Conservation (phyloP, 2,888 invertebrate species). For the Arctia plantaginis region DNA sequence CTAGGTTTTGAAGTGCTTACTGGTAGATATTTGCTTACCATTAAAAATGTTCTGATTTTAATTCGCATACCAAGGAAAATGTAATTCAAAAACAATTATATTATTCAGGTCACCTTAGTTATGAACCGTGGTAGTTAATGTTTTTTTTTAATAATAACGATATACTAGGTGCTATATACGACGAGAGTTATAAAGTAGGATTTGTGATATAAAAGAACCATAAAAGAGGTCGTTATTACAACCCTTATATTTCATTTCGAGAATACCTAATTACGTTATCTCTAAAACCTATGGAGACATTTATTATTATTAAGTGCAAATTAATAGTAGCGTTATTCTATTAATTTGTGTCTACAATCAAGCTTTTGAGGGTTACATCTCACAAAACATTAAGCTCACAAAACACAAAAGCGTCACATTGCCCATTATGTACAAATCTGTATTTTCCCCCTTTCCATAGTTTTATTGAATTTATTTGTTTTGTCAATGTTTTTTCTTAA, state of each 20-base stretch:
- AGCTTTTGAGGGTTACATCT: neutral
- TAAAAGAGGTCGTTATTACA: slow-evolving; percentile 18
- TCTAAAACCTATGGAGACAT: neutral
- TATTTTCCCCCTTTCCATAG: neutral
- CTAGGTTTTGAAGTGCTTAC: no score
- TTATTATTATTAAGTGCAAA: neutral
- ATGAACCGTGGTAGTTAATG: no score
- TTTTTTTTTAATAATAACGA: neutral
- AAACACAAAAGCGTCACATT: no score
- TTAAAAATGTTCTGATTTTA: no score
- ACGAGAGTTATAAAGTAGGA: slow-evolving; percentile 9
- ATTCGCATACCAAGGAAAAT: no score
- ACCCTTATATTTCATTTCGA: slow-evolving; percentile 12
- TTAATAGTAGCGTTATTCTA: neutral
- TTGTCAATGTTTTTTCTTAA: neutral
- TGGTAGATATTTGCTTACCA: no score
- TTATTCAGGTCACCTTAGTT: no score
- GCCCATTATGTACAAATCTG: neutral
- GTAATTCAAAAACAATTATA: no score
- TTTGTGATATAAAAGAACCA: slow-evolving; percentile 20
- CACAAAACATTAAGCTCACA: no score
- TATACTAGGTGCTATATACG: neutral
- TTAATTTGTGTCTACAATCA: neutral
- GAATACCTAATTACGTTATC: slow-evolving; percentile 1
- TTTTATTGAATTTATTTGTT: neutral